Base-by-base conservation (phyloP, 2,888 invertebrate genomes). In the Polymixis flavicincta region DNA sequence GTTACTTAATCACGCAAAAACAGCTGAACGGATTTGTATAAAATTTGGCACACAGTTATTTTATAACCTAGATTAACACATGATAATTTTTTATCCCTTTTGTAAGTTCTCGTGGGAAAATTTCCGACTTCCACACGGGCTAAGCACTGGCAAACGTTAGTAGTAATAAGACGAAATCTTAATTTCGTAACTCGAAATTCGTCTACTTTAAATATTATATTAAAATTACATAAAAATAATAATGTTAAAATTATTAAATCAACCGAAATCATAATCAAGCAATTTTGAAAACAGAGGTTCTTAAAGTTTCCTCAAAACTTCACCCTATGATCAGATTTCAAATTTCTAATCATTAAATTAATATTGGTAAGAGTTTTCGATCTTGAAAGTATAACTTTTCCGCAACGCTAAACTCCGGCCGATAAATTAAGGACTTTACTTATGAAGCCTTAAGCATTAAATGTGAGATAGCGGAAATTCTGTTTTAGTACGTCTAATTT, bases 401-500 rank as follows among this genome's bases (percentile, higher is more conserved):
- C 64, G 52, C 55, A 48, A 55, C 66, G 25, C 5, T 14, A 78
- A 82, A 75, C 75, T 82, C 42, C 67, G 28, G 13, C 54, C 68
- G 59, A 83, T 83, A 74, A 83, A 83, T 83, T 80, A 70, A 60
- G 7, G 66, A 80, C 74, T 83, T 82, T 67, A 70, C 69, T 77
- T 68, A 80, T 70, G 71, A 80, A 74, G 70, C 74, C 28, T 55
- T 55, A 64, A 75, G n/a, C 61, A 54, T n/a, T 52, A 60, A 76
- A 72, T 72, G 65, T 71, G 48, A 80, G 80, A 77, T 80, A 80
- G 60, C 54, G 59, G 42, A 80, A 60, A 68, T 57, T 65, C 42
- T 57, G 66, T 71, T 80, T n/a, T 13, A 65, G 64, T 50, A 50
- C 22, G n/a, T 63, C 55, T 25, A 55, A 73, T 77, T 78, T 78